Percentiles rank a stretch among this genome's conserved stretches.
phyloP scores from a whole-genome alignment of 1,140 invertebrate species.

The Ylistrum balloti region DNA sequence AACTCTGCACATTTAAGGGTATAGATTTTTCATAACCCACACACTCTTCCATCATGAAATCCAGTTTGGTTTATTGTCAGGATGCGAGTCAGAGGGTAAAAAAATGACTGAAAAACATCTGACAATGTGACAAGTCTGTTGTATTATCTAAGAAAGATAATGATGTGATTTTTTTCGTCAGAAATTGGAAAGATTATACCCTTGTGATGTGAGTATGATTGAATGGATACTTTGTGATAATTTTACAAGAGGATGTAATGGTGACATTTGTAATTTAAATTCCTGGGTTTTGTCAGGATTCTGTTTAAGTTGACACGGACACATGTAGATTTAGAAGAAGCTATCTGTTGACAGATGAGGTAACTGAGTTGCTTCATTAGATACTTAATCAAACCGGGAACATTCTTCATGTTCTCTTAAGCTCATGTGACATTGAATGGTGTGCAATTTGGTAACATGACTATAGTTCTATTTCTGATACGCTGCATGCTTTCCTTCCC shows the following conservation, averaged over 20 bases:
- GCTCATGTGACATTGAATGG: too few relatives aligned
- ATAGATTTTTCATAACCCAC: too few relatives aligned
- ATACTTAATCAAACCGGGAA: too few relatives aligned
- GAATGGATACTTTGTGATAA: neutral
- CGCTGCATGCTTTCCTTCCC: too few relatives aligned
- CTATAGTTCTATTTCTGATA: too few relatives aligned
- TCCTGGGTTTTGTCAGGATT: too few relatives aligned
- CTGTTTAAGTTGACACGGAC: too few relatives aligned
- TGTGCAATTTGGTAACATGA: too few relatives aligned
- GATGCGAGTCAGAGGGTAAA: neutral
- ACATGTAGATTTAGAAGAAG: too few relatives aligned
- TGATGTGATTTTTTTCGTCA: neutral
- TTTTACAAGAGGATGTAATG: neutral
- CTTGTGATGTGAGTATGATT: neutral
- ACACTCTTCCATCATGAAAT: neutral
- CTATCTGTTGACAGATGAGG: too few relatives aligned
- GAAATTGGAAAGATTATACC: neutral
- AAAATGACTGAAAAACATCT: neutral
- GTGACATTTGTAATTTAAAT: neutral
- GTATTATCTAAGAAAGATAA: neutral
- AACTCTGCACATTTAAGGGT: constrained; percentile 24
- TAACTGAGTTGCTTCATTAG: too few relatives aligned
- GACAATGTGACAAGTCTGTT: neutral
- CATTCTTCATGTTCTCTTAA: too few relatives aligned
- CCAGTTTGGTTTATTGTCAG: neutral